phyloP scores from a whole-genome alignment of 1,140 invertebrate genomes.

The Macrotrachela quadricornifera region DNA sequence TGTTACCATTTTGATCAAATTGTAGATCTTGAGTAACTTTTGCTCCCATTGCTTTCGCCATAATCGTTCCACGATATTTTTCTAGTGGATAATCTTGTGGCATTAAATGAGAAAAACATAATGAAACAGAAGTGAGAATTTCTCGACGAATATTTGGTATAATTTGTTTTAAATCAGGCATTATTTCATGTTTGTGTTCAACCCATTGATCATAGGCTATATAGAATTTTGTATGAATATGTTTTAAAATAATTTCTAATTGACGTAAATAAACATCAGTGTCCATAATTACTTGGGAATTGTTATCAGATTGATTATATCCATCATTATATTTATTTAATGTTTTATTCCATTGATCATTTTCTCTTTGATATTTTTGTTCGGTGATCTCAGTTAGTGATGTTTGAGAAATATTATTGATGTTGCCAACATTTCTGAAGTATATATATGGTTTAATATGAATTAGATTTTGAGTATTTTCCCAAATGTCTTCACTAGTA shows the following conservation, averaged over 20 bases:
- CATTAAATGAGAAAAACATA: conserved; percentile 2
- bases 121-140: neutral
- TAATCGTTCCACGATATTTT: conserved; percentile 2
- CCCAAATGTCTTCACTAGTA: conserved; percentile 96
- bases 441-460: conserved; percentile 93
- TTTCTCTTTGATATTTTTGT: too few species aligned
- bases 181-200: too few species aligned
- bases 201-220: too few species aligned
- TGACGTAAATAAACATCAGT: too few species aligned
- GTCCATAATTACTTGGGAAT: neutral
- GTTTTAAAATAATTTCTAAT: too few species aligned
- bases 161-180: conserved; percentile 7
- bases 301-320: too few species aligned
- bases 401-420: conserved; percentile 60
- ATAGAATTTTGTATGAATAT: too few species aligned
- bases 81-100: conserved; percentile 1
- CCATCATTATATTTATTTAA: too few species aligned
- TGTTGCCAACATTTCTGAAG: conserved; percentile 88
- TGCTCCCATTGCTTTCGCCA: conserved; percentile 2
- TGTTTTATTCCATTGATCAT: too few species aligned
- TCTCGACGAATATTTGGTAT: neutral
- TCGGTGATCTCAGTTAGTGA: too few species aligned
- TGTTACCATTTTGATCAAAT: neutral
- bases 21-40: conserved; percentile 1
- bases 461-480: conserved; percentile 73